phyloP scores from a whole-genome alignment of 2,888 invertebrate species.

The Parochlus steinenii region DNA sequence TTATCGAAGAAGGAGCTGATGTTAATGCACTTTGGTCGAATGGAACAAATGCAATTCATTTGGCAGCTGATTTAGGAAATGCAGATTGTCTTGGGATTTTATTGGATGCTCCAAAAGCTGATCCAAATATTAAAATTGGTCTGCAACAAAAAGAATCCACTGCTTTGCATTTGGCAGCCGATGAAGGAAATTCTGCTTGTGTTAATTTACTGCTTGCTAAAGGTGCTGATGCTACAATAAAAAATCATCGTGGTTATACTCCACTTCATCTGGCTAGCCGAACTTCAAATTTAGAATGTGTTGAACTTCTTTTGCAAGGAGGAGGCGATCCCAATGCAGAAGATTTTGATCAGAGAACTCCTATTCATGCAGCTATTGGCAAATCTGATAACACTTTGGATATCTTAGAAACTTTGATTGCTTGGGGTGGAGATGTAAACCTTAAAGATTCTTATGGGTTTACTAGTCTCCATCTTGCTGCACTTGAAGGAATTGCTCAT shows the following conservation, averaged over 20 bases:
- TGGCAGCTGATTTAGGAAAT: slow-evolving; percentile 65
- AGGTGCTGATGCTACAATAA: slow-evolving; percentile 56
- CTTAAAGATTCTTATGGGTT: slow-evolving; percentile 73
- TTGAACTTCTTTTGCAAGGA: slow-evolving; percentile 51
- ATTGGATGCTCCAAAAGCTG: slow-evolving; percentile 51
- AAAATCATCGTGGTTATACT: slow-evolving; percentile 66
- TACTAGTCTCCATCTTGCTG: slow-evolving; percentile 71
- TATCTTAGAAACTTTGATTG: slow-evolving; percentile 59
- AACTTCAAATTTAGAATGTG: slow-evolving; percentile 63
- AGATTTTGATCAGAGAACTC: slow-evolving; percentile 65
- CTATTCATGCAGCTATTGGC: slow-evolving; percentile 71
- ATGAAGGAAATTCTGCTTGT: slow-evolving; percentile 70
- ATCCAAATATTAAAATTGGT: slow-evolving; percentile 50
- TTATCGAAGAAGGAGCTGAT: slow-evolving; percentile 58
- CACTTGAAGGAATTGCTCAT: slow-evolving; percentile 66
- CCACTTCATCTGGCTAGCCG: slow-evolving; percentile 72
- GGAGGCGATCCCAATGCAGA: slow-evolving; percentile 62
- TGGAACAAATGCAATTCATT: slow-evolving; percentile 63
- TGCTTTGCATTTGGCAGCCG: slow-evolving; percentile 72
- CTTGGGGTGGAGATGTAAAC: slow-evolving; percentile 69
- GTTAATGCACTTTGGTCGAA: slow-evolving; percentile 58
- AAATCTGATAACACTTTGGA: slow-evolving; percentile 67
- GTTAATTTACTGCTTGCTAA: slow-evolving; percentile 54
- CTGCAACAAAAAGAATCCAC: slow-evolving; percentile 59
- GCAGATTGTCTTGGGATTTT: slow-evolving; percentile 58